phyloP scores from a whole-genome alignment of 2,113 vertebrate genomes.

The Empidonax traillii region DNA sequence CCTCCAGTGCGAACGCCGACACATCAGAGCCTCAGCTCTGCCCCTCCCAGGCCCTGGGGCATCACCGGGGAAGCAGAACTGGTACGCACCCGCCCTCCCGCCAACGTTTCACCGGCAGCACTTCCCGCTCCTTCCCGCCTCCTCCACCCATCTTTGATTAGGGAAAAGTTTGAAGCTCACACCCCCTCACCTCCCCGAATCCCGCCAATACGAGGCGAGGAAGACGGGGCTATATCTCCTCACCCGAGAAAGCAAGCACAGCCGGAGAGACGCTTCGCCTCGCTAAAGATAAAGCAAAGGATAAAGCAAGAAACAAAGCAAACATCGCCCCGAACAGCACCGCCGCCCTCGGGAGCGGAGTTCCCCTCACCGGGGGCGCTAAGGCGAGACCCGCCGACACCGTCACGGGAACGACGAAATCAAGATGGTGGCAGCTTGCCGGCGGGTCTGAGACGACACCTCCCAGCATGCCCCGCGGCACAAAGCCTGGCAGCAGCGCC shows the following conservation, averaged over 20 bases:
- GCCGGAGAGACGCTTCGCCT: background rate
- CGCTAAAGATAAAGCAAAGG: background rate
- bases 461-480: background rate
- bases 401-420: accelerated
- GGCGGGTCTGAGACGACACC: background rate
- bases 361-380: background rate
- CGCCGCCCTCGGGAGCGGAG: accelerated
- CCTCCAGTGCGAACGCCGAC: accelerated
- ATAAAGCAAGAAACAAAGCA: background rate
- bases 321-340: background rate
- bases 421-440: background rate
- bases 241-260: background rate
- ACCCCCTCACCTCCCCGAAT: accelerated
- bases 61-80: accelerated
- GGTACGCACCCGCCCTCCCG: background rate
- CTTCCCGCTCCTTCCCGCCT: background rate
- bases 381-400: accelerated
- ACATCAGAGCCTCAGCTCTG: accelerated
- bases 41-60: accelerated
- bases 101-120: background rate
- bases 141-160: background rate
- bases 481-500: accelerated
- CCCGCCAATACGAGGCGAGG: background rate
- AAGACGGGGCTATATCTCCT: background rate
- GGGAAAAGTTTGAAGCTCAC: background rate